Evolutionary conservation across 1,140 invertebrate species (phyloP).

Genomic region (Heliconius hewitsoni): DNA sequence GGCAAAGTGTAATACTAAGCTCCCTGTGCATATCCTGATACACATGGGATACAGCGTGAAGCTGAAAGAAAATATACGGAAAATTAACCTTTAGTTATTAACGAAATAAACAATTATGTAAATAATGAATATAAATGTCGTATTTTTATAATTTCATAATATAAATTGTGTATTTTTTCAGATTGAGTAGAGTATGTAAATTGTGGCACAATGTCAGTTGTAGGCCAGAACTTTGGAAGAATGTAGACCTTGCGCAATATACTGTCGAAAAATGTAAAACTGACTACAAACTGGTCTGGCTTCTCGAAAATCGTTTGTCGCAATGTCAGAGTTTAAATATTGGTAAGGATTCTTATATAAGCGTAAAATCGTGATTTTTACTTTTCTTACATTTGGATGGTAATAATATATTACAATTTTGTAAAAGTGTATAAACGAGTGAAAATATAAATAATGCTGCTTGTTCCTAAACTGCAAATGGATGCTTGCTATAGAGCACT

Average conservation of each 20-base stretch:
- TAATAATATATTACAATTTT: no score
- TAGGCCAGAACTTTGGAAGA: slow-evolving; percentile 87
- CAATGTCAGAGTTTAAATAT: slow-evolving; percentile 88
- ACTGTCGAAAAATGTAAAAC: slow-evolving; percentile 88
- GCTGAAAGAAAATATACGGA: no score
- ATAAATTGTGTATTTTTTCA: slow-evolving; percentile 61
- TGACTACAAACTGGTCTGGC: slow-evolving; percentile 87
- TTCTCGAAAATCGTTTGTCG: slow-evolving; percentile 87
- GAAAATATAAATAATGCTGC: no score
- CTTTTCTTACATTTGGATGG: no score
- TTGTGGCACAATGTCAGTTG: slow-evolving; percentile 87
- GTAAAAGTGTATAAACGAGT: no score
- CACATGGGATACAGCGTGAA: no score
- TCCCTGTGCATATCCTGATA: no score
- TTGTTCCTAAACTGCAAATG: no score
- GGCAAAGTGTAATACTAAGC: no score
- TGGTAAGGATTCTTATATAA: slow-evolving; percentile 80
- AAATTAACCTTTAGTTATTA: no score
- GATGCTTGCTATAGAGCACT: no score
- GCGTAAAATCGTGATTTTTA: background rate
- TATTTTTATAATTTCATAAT: background rate
- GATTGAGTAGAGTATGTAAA: slow-evolving; percentile 88
- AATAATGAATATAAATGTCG: background rate
- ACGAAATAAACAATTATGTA: background rate
- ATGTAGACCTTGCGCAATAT: slow-evolving; percentile 88